Conservation (phyloP, 2,113 vertebrate species). For the Lethenteron reissneri region DNA sequence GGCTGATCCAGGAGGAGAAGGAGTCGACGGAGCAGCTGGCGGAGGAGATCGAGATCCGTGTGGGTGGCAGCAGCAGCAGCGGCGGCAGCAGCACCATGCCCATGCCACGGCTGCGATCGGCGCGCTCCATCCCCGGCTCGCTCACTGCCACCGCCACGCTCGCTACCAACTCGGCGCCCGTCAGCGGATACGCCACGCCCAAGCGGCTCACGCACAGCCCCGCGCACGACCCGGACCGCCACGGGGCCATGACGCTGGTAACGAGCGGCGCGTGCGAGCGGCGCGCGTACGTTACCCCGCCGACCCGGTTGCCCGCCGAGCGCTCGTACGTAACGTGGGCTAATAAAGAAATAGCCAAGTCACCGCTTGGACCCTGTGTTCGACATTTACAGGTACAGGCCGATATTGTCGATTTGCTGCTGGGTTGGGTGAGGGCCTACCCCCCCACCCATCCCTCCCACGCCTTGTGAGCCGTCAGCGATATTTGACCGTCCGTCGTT, state of each 20-base stretch:
- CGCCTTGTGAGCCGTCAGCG: no score
- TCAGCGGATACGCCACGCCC: conserved; percentile 68
- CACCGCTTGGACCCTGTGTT: no score
- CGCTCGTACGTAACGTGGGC: no score
- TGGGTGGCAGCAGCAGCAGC: conserved; percentile 43
- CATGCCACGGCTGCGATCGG: no score
- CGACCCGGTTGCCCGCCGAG: no score
- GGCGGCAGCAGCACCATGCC: conserved; percentile 21
- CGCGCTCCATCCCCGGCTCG: conserved; percentile 42
- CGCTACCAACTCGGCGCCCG: conserved; percentile 64
- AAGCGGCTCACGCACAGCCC: conserved; percentile 50
- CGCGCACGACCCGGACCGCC: conserved; percentile 43
- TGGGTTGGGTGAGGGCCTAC: not conserved
- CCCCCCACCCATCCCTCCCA: not conserved
- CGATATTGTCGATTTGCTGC: no score
- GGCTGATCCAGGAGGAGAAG: conserved; percentile 75
- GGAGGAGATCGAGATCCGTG: conserved; percentile 61
- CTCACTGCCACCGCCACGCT: conserved; percentile 56
- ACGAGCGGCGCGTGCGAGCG: no score
- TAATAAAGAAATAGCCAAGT: no score
- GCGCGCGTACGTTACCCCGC: no score
- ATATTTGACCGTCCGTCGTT: no score
- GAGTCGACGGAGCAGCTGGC: conserved; percentile 61
- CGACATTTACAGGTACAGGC: no score
- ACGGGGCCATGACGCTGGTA: conserved; percentile 17